Base-by-base conservation (phyloP, 2,113 vertebrate species). In the Misgurnus anguillicaudatus region DNA sequence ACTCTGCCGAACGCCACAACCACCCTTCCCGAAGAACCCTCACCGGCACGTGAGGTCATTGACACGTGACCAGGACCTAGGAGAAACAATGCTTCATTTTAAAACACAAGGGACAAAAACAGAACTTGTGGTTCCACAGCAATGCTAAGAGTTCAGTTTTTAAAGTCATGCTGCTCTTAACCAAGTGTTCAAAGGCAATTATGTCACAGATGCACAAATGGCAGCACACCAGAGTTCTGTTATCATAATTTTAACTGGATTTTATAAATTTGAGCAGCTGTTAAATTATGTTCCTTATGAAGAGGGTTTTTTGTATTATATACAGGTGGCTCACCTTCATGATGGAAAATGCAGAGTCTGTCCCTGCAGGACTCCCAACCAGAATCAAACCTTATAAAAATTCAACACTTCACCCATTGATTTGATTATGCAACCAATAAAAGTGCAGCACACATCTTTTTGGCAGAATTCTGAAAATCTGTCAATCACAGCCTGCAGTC, bases 31-130 rank as follows among this genome's bases (percentile, higher is more conserved):
- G 93, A 91, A 0, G 92, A 94, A 85, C 92, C 91, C 0, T 94
- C 94, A 0, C 93, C 94, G 55, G 87, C 91, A 72, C 90, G 93
- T 0, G 94, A 95, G 41, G 88, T 90, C n/a, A 86, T 94, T 11
- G 94, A 94, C 86, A 95, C 93, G 89, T 95, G 93, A 95, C 89
- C 42, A 79, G 61, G 64, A 36, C 36, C 75, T 14, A 66, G 4
- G 38, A 17, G 76, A 36, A 65, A 19, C 53, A 19, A 8, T 57
- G 53, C 31, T 38, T 68, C 4, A 76, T 17, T 61, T 3, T 42
- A 19, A 31, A 58, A 70, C 55, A 48, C 51, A 36, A 55, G 3
- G 9, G 55, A 11, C 14, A 53, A 66, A 53, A 60, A 64, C 24
- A 63, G 38, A 77, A 17, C 31, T 8, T 31, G 39, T 39, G 11